Evolutionary conservation across 2,113 vertebrate genomes (phyloP), one percentile per base, ranked within the genome.

Genomic region (Oreochromis niloticus): DNA sequence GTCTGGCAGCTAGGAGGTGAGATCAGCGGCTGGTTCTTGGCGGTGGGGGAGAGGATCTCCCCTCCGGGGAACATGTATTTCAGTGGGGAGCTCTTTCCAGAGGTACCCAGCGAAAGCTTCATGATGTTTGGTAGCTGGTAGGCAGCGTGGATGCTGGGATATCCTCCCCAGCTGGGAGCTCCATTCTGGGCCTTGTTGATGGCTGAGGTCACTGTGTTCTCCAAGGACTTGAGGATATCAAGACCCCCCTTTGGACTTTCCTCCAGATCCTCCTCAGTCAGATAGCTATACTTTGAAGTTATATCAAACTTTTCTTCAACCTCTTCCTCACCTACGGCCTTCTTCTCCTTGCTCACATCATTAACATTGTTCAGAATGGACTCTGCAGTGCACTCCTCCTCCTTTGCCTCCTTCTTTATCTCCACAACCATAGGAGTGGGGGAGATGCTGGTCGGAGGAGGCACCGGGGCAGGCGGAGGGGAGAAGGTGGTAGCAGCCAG

Each of bases 141-240:
- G 87, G 99, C 99, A 16, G 99, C 99, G 4, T 99, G 99, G 88
- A 99, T 99, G 92, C 99, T 99, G 71, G 98, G 98, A 90, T 99
- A 99, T 87, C 99, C 99, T 57, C 99, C 98, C 99, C 99, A 99
- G 94, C 98, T 99, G 3, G 98, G 98, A 2, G 98, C 98, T 82
- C 98, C 98, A 52, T 99, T 99, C 96, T 99, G 98, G 80, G 98
- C 99, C 96, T 99, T 99, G 93, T 99, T 99, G 92, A 99, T 99
- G 84, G 98, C 98, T 6, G 98, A 99, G 0, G 98, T 98, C 88
- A 99, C 99, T 0, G 99, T 99, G 95, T 99, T 99, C 94, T 99
- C 99, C 63, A 99, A 95, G 54, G 98, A 99, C 91, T 99, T 99
- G 6, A 99, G 96, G 90, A 99, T 99, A 92, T 99, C 99, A 55